phyloP scores from a whole-genome alignment of 2,113 vertebrate species.

The Nestor notabilis region DNA sequence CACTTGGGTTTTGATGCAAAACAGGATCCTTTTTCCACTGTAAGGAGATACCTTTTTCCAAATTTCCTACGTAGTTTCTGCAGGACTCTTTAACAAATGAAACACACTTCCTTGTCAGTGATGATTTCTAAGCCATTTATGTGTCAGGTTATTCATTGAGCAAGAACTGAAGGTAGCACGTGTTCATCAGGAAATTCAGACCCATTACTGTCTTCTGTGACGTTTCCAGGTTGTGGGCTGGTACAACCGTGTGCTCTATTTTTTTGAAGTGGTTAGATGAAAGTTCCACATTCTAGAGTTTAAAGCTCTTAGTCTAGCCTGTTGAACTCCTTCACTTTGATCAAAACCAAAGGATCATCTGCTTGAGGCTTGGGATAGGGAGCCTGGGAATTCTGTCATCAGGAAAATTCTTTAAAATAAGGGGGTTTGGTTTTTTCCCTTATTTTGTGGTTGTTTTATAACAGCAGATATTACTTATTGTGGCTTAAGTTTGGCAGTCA shows the following conservation, averaged over 20 bases:
- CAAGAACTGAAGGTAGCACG: not conserved
- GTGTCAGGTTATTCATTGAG: not conserved
- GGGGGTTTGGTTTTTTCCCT: not conserved
- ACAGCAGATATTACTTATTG: not conserved
- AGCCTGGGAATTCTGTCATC: not conserved
- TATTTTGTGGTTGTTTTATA: not conserved
- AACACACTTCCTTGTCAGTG: not conserved
- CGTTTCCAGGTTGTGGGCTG: not conserved
- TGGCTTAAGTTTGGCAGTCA: not conserved
- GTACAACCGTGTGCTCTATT: not conserved
- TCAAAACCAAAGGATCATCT: not conserved
- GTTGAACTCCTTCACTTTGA: slow-evolving; percentile 7
- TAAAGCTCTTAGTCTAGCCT: not conserved
- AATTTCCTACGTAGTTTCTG: not conserved
- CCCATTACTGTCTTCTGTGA: not conserved
- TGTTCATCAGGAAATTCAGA: not conserved
- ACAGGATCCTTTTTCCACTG: not conserved
- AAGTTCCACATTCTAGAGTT: not conserved
- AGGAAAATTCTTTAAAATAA: not conserved
- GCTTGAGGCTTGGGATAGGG: not conserved
- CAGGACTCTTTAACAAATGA: not conserved
- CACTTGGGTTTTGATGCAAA: not conserved
- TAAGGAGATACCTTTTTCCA: not conserved
- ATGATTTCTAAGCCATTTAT: not conserved
- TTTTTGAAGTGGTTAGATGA: not conserved